Evolutionary conservation across 1,140 invertebrate species (phyloP).

Genomic region (Zaprionus africanus): DNA sequence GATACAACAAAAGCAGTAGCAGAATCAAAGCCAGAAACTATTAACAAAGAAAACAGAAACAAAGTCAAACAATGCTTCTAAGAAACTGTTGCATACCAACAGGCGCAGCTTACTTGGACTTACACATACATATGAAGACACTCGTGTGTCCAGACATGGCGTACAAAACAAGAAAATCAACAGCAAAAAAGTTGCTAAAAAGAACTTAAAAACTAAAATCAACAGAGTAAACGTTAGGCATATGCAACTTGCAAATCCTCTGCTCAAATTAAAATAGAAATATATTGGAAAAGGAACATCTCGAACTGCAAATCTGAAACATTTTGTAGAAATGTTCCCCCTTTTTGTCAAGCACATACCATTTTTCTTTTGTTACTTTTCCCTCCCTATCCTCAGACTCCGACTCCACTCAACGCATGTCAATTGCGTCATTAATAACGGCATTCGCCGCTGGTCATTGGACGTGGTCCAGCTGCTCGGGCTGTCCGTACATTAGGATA

Average conservation of each 20-base stretch:
- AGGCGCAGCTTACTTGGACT: background rate
- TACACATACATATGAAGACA: background rate
- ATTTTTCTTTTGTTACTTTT: slow-evolving; percentile 29
- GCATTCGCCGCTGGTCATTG: slow-evolving; percentile 21
- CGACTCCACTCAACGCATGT: slow-evolving; percentile 40
- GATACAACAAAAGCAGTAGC: background rate
- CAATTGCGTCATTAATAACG: slow-evolving; percentile 78
- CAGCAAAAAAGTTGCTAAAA: background rate
- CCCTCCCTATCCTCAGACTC: background rate
- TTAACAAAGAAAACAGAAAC: slow-evolving; percentile 33
- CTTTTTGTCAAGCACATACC: slow-evolving; percentile 1
- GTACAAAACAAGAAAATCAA: background rate
- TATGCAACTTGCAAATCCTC: background rate
- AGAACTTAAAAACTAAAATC: background rate
- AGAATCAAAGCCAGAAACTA: slow-evolving; percentile 21
- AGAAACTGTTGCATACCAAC: slow-evolving; percentile 15
- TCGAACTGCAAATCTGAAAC: slow-evolving; percentile 22
- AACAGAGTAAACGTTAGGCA: background rate
- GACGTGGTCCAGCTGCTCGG: slow-evolving; percentile 25
- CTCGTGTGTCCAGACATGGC: background rate
- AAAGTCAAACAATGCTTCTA: slow-evolving; percentile 5
- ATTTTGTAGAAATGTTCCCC: slow-evolving; percentile 25
- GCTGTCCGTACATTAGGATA: slow-evolving; percentile 42
- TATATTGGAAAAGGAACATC: background rate
- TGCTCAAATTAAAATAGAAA: too few species aligned